Base-by-base conservation (phyloP, 2,888 invertebrate genomes). In the Poecilus cupreus region DNA sequence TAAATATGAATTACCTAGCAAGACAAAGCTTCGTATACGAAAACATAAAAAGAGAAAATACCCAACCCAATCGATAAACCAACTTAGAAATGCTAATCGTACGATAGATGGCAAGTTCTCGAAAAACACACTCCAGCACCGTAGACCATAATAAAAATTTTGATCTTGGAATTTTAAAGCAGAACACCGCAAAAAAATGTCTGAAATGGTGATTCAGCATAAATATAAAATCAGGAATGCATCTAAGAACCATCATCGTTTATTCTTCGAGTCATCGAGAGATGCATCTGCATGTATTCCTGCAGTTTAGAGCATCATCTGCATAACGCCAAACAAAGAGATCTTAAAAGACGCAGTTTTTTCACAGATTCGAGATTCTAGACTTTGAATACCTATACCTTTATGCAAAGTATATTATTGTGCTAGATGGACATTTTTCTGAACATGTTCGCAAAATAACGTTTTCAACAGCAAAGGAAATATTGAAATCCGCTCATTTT, bases 201-300 rank as follows among this genome's bases (percentile, higher is more conserved):
- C 60, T 60, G 60, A 43, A 54, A 54, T 54, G 54, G 54, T 54
- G 22, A n/a, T n/a, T n/a, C 10, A 43, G n/a, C 43, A 3, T 43
- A 43, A 43, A 43, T n/a, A 43, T 13, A 43, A 43, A n/a, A 60
- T 60, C 24, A 24, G 8, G 57, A 22, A 60, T 26, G 60, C 60
- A 60, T 24, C 10, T n/a, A 60, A 60, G 13, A 60, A 26, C 60
- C 60, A 26, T 11, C 26, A 24, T 60, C 24, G 26, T 24, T 60
- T 24, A 24, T 60, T 26, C 26, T 24, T 60, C 22, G 5, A n/a
- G 60, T 26, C n/a, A 24, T 60, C 24, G 22, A 24, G 26, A 24
- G 26, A 20, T 60, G n/a, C 60, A 60, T 60, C 60, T 60, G 24
- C 60, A 60, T 60, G 43, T 43, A 43, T 43, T 43, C 43, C 43